Evolutionary conservation across 2,888 invertebrate species (phyloP).

Genomic region (Amitus sp.): DNA sequence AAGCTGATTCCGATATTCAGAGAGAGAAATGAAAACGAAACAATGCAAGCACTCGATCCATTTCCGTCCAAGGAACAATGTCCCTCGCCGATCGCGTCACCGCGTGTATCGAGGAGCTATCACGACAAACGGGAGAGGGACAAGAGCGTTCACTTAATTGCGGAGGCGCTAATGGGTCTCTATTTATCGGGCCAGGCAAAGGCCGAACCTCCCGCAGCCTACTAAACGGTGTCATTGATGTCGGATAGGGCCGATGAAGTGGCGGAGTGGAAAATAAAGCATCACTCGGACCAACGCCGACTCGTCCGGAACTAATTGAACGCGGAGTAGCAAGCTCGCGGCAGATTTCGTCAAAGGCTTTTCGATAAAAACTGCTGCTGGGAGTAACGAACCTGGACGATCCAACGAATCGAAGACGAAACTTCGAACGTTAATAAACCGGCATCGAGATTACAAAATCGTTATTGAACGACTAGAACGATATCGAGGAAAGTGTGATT

Average conservation of each 20-base stretch:
- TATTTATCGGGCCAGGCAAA: constrained; percentile 26
- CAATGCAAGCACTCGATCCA: neutral
- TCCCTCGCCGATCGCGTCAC: neutral
- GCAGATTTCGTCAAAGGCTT: constrained; percentile 40
- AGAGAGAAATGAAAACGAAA: no score
- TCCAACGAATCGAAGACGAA: constrained; percentile 40
- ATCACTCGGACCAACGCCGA: constrained; percentile 29
- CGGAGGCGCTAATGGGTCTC: constrained; percentile 54
- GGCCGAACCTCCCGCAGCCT: constrained; percentile 20
- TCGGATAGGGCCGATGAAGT: constrained; percentile 46
- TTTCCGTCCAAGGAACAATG: neutral
- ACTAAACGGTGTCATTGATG: constrained; percentile 52
- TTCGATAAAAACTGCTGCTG: constrained; percentile 35
- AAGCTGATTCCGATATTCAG: no score
- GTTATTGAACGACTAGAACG: constrained; percentile 14
- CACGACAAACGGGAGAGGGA: constrained; percentile 24
- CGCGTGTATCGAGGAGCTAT: constrained; percentile 41
- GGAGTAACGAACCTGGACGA: constrained; percentile 41
- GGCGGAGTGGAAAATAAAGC: constrained; percentile 49
- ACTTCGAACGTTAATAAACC: constrained; percentile 21
- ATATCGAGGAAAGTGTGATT: no score
- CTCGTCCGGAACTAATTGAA: constrained; percentile 42
- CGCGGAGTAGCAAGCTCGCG: constrained; percentile 42
- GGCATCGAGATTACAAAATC: constrained; percentile 22
- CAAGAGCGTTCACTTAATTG: constrained; percentile 54